A percentile compares a stretch with the other conserved stretches of the same genome.
phyloP scores from a whole-genome alignment of 1,140 invertebrate genomes.

The Drosophila auraria region DNA sequence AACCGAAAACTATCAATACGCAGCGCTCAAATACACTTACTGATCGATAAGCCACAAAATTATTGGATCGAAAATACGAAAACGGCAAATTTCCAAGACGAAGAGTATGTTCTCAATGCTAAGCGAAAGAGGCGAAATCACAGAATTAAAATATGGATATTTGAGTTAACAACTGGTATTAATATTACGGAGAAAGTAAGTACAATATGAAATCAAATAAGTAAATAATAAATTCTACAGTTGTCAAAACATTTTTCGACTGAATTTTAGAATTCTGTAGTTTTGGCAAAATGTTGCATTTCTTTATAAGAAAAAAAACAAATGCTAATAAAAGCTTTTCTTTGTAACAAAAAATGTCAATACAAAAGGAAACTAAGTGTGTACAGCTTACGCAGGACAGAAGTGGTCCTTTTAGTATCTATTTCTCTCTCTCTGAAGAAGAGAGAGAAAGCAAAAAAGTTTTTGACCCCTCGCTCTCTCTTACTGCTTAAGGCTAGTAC shows the following conservation, averaged over 20 bases:
- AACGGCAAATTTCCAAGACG: neutral
- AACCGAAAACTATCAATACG: constrained; percentile 85
- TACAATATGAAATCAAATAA: neutral
- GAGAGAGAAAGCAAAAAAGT: too few relatives aligned
- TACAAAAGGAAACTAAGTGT: too few relatives aligned
- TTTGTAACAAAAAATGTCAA: too few relatives aligned
- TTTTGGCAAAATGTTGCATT: too few relatives aligned
- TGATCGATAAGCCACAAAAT: constrained; percentile 64
- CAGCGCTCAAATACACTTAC: constrained; percentile 77
- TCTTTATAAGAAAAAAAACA: too few relatives aligned
- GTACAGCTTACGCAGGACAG: too few relatives aligned
- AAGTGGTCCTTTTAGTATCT: too few relatives aligned
- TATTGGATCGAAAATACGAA: constrained; percentile 28
- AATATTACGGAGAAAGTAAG: constrained; percentile 71
- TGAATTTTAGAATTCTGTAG: too few relatives aligned
- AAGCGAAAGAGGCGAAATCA: constrained; percentile 44
- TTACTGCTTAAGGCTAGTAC: too few relatives aligned
- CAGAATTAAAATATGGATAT: constrained; percentile 76
- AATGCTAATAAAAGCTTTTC: too few relatives aligned
- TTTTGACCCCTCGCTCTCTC: too few relatives aligned
- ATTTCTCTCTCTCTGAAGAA: too few relatives aligned
- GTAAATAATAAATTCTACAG: neutral
- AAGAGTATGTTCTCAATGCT: constrained; percentile 24
- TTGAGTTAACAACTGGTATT: constrained; percentile 61
- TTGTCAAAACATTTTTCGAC: neutral